Conservation (phyloP, 1,140 invertebrate species). For the Xylocopa sonorina region DNA sequence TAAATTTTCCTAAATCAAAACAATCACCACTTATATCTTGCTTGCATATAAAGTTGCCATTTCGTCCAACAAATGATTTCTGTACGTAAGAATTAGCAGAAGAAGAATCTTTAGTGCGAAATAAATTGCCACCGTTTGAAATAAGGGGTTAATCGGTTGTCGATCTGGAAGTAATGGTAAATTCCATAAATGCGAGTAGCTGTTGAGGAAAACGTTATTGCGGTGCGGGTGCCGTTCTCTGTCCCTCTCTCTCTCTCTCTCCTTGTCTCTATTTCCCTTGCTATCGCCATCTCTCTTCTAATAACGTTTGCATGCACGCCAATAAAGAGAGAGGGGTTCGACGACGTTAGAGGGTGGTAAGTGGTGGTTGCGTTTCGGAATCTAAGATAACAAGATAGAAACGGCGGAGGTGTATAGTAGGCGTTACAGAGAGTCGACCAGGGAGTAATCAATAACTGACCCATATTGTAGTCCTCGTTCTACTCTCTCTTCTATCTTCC, state of each 20-base stretch:
- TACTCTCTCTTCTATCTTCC: constrained; percentile 59
- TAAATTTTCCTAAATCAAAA: too few species aligned
- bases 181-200: constrained; percentile 27
- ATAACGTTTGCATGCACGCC: constrained; percentile 40
- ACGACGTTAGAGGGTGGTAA: constrained; percentile 51
- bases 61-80: too few species aligned
- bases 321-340: constrained; percentile 35
- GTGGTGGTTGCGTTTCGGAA: constrained; percentile 62
- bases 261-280: background rate
- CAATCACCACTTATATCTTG: too few species aligned
- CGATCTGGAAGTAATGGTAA: constrained; percentile 8
- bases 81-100: too few species aligned
- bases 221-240: background rate
- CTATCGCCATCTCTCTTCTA: background rate
- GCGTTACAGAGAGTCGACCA: constrained; percentile 75
- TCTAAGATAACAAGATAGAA: constrained; percentile 74
- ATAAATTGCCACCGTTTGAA: too few species aligned
- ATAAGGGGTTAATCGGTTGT: constrained; percentile 23
- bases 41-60: too few species aligned
- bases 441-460: constrained; percentile 81
- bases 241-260: background rate
- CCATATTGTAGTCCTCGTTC: constrained; percentile 79
- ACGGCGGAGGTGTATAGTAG: constrained; percentile 63
- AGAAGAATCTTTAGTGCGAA: too few species aligned
- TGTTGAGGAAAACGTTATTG: constrained; percentile 36